Evolutionary conservation across 1,140 invertebrate species (phyloP).

Genomic region (Palaemon carinicauda): DNA sequence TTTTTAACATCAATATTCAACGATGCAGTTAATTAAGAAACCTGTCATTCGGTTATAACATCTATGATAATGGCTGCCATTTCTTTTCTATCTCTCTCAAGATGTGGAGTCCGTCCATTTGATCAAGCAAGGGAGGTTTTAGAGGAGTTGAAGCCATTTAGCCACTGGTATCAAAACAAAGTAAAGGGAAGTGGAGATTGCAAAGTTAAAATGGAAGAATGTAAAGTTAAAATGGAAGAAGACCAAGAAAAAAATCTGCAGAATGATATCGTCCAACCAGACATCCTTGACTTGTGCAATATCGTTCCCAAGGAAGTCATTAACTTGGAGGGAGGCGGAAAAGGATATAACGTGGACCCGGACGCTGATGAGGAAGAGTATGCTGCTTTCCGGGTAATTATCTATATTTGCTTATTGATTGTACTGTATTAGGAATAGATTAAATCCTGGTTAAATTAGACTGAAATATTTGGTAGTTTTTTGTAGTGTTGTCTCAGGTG

Average conservation of each 20-base stretch:
- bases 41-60: not conserved
- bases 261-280: slow-evolving; percentile 58
- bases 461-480: not conserved
- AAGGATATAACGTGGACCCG: slow-evolving; percentile 58
- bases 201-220: slow-evolving; percentile 58
- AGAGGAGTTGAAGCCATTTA: slow-evolving; percentile 37
- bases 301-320: slow-evolving; percentile 63
- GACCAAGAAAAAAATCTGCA: slow-evolving; percentile 10
- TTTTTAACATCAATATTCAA: not conserved
- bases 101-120: slow-evolving; percentile 62
- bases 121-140: slow-evolving; percentile 62
- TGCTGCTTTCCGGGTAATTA: slow-evolving; percentile 59
- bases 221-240: slow-evolving; percentile 57
- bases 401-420: not conserved
- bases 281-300: slow-evolving; percentile 63
- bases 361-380: slow-evolving; percentile 60
- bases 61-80: not conserved
- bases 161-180: slow-evolving; percentile 12
- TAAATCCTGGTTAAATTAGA: not conserved
- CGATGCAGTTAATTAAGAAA: not conserved
- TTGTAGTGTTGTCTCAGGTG: not conserved
- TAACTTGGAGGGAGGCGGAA: slow-evolving; percentile 60
- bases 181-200: slow-evolving; percentile 5
- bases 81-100: slow-evolving; percentile 32
- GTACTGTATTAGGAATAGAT: too few species aligned